Evolutionary conservation across 92 coral and sea anemone genomes (phyloP).

Genomic region (Chrysogorgia sp.): DNA sequence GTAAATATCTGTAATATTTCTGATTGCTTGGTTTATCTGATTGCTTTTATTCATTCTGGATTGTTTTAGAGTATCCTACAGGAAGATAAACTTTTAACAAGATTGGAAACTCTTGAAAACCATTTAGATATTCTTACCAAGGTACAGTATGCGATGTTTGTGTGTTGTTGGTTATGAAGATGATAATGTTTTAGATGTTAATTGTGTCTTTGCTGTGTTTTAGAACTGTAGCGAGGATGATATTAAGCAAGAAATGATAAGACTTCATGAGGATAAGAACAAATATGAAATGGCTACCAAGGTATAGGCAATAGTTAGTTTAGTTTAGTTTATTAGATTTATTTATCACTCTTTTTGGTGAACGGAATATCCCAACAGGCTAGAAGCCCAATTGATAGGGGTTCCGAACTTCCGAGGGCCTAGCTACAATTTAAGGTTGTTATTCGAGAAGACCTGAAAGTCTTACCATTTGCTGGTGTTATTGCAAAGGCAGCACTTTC

Average conservation of each 20-base stretch:
- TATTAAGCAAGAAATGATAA: conserved; percentile 71
- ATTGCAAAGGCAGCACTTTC: too few relatives aligned
- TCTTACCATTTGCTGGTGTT: too few relatives aligned
- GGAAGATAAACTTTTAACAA: conserved; percentile 94
- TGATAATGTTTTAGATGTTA: too few relatives aligned
- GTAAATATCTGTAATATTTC: too few relatives aligned
- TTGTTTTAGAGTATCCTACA: conserved; percentile 79
- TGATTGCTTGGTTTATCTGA: background rate
- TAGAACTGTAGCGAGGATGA: conserved; percentile 91
- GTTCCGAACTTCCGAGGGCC: too few relatives aligned
- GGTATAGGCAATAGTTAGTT: conserved; percentile 57
- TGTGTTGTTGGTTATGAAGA: too few relatives aligned
- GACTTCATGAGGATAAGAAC: conserved; percentile 89
- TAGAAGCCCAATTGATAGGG: too few relatives aligned
- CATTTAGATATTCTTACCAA: conserved; percentile 76
- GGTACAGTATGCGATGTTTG: background rate
- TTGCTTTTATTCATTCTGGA: background rate
- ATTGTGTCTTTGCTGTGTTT: conserved; percentile 3
- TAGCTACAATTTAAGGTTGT: too few relatives aligned
- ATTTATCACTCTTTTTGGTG: too few relatives aligned
- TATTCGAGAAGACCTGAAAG: too few relatives aligned
- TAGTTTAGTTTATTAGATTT: too few relatives aligned
- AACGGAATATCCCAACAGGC: too few relatives aligned
- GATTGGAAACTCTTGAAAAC: conserved; percentile 95
- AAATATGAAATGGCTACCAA: conserved; percentile 96